Percentiles rank a stretch among this genome's conserved stretches.
Evolutionary conservation across 2,113 vertebrate genomes (phyloP).

Genomic region (Oreochromis tanganicae): DNA sequence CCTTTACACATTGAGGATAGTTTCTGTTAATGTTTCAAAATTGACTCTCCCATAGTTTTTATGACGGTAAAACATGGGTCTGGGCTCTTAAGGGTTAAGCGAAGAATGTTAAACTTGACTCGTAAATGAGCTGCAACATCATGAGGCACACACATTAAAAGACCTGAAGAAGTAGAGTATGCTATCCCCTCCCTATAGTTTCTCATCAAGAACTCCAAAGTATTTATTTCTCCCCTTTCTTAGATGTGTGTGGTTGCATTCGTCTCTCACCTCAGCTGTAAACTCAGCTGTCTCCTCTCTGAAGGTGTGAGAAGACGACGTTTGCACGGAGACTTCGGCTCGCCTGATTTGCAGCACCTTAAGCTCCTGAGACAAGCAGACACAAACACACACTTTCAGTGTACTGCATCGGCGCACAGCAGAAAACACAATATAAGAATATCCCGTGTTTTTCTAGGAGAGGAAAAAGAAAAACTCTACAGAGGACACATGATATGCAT

Average conservation of each 20-base stretch:
- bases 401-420: background rate
- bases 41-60: too few relatives aligned
- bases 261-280: constrained; percentile 19
- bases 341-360: constrained; percentile 57
- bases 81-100: too few relatives aligned
- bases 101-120: background rate
- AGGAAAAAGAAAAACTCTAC: background rate
- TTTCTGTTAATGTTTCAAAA: too few relatives aligned
- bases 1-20: too few relatives aligned
- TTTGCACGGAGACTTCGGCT: constrained; percentile 46
- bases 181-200: background rate
- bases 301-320: constrained; percentile 56
- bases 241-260: background rate
- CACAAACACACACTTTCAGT: background rate
- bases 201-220: background rate
- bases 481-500: background rate
- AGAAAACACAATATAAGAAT: background rate
- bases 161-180: background rate
- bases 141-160: background rate
- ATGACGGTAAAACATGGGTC: too few relatives aligned
- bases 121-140: background rate
- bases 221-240: background rate
- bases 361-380: constrained; percentile 64
- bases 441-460: background rate
- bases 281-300: constrained; percentile 59